Base-by-base conservation (phyloP, 1,140 invertebrate genomes). In the Cryptotermes secundus region DNA sequence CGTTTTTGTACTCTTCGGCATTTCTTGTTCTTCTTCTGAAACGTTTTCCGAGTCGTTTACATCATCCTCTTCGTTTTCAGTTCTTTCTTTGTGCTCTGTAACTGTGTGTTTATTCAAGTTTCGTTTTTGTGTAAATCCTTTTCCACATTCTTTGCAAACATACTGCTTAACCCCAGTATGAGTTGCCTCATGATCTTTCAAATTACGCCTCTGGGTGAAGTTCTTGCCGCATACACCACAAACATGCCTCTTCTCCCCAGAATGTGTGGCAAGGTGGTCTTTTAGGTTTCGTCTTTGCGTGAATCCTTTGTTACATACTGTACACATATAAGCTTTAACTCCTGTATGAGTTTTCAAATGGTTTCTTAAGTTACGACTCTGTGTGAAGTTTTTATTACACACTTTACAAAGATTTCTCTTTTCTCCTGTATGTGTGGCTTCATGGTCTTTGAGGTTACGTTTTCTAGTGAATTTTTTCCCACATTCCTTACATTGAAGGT, bases 81-180 rank as follows among this genome's bases (percentile, higher is more conserved):
- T 2, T 31, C 45, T 19, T 72, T 72, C 59, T 6, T 4, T 72
- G 59, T 72, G 59, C 14, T 72, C 59, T 72, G 16, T 14, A 34
- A 35, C 22, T 26, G 36, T 26, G 19, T 80, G 80, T 19, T 80
- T 80, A 19, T 80, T 80, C 34, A 80, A 34, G 19, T 35, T 80
- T 26, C 80, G 80, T 80, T 80, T 80, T 35, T 80, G 80, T 6
- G 80, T 36, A 80, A 80, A 80, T 36, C 80, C 36, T 38, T 38
- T 80, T 4, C 80, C 80, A 80, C 80, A 80, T 36, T 38, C 36
- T 35, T 80, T 36, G 80, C 80, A 80, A 35, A 36, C 80, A 36
- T 24, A 80, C 80, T 35, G 80, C 14, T 80, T 80, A 19, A 80
- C 80, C 10, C 80, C 80, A 24, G 34, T 34, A 38, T 80, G 80